A percentile compares a stretch with the other conserved stretches of the same genome.
phyloP scores from a whole-genome alignment of 2,888 invertebrate species.

The Noctua fimbriata region DNA sequence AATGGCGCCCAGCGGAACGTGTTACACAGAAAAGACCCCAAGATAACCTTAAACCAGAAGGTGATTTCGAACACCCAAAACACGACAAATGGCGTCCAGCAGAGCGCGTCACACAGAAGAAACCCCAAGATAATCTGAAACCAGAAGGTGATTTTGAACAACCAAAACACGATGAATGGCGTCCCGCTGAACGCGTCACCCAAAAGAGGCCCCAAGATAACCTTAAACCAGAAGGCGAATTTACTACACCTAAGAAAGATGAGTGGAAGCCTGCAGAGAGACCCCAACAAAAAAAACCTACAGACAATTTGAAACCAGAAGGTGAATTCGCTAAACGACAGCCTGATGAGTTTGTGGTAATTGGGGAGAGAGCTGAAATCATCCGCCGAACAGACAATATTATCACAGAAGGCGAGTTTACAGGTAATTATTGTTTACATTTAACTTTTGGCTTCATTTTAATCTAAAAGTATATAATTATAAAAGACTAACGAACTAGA shows the following conservation, averaged over 20 bases:
- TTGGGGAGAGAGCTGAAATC: conserved; percentile 92
- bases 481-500: not conserved
- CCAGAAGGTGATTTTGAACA: conserved; percentile 80
- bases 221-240: conserved; percentile 88
- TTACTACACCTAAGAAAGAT: conserved; percentile 85
- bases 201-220: conserved; percentile 71
- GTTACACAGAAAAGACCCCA: conserved; percentile 81
- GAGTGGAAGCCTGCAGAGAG: conserved; percentile 87
- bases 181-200: conserved; percentile 76
- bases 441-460: not conserved
- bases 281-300: conserved; percentile 80
- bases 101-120: conserved; percentile 71
- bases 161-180: conserved; percentile 78
- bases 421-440: conserved; percentile 81
- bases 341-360: conserved; percentile 84
- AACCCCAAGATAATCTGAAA: conserved; percentile 67
- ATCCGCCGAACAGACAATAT: conserved; percentile 92
- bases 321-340: conserved; percentile 87
- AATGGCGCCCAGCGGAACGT: conserved; percentile 84
- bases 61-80: conserved; percentile 78
- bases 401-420: conserved; percentile 92
- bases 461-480: not conserved
- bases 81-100: conserved; percentile 78
- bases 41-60: conserved; percentile 86
- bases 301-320: conserved; percentile 89